phyloP scores from a whole-genome alignment of 1,140 invertebrate genomes.

The Leptoteleia sp. region DNA sequence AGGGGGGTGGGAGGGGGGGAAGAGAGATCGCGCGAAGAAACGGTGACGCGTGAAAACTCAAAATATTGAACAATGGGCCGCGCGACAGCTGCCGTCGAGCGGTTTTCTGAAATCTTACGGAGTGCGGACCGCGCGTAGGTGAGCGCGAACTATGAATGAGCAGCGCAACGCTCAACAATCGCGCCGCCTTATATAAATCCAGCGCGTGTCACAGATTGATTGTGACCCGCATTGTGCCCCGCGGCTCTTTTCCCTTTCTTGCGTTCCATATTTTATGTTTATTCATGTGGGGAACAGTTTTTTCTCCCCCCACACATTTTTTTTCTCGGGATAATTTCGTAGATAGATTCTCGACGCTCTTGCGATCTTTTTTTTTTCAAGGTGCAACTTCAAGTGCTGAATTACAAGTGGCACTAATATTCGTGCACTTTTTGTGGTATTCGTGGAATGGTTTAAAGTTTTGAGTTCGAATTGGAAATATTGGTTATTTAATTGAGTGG shows the following conservation, averaged over 20 bases:
- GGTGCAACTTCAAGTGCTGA: no score
- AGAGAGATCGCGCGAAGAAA: conserved; percentile 57
- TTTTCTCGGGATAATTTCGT: conserved; percentile 51
- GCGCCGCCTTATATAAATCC: conserved; percentile 53
- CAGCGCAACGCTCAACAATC: conserved; percentile 31
- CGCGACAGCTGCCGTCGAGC: conserved; percentile 41
- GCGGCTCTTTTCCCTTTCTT: conserved; percentile 45
- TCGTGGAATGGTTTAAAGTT: no score
- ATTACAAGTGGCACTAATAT: no score
- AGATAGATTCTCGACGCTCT: conserved; percentile 27
- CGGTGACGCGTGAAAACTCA: conserved; percentile 62
- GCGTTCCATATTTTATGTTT: conserved; percentile 56
- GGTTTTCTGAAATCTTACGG: conserved; percentile 42
- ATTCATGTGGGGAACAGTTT: conserved; percentile 59
- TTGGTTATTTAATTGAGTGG: no score
- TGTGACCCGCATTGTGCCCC: conserved; percentile 57
- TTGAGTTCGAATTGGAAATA: no score
- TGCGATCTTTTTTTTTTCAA: not conserved
- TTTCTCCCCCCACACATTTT: no score
- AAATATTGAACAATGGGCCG: conserved; percentile 43
- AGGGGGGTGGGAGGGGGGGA: no score
- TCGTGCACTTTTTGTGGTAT: no score
- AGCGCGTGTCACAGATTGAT: conserved; percentile 65
- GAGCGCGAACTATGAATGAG: conserved; percentile 48
- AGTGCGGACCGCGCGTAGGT: conserved; percentile 43